phyloP scores from a whole-genome alignment of 2,113 vertebrate species.

The Guaruba guarouba region DNA sequence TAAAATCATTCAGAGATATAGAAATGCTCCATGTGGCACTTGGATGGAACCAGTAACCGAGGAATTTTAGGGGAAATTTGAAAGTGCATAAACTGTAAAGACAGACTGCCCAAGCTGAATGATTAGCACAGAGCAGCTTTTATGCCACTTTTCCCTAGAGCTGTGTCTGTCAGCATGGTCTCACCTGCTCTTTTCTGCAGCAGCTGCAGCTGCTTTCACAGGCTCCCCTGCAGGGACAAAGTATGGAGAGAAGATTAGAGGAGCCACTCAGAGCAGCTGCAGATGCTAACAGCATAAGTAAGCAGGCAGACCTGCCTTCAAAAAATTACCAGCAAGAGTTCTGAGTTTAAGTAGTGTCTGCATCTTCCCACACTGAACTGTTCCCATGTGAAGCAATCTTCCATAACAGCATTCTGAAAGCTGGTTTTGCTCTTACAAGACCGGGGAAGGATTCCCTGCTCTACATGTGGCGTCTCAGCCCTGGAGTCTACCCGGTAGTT shows the following conservation, averaged over 20 bases:
- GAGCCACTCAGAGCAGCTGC: slow-evolving; percentile 28
- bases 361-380: neutral
- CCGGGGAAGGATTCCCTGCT: neutral
- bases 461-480: accelerated
- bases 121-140: neutral
- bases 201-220: slow-evolving; percentile 48
- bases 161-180: neutral
- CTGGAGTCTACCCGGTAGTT: neutral
- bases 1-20: neutral
- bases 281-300: neutral
- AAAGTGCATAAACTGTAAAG: neutral
- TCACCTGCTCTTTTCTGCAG: slow-evolving; percentile 36
- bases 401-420: neutral
- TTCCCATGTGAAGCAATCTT: neutral
- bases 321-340: neutral
- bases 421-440: neutral
- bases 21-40: neutral
- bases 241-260: neutral
- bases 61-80: neutral
- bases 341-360: neutral
- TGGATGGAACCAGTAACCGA: neutral
- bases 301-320: neutral
- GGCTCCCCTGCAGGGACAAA: slow-evolving; percentile 10
- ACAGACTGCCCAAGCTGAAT: neutral
- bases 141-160: neutral